These are phyloP conservation scores for Pterocles burchelli DNA, from an alignment of 2,113 vertebrate genomes.

Conservation along the genomic window DNA sequence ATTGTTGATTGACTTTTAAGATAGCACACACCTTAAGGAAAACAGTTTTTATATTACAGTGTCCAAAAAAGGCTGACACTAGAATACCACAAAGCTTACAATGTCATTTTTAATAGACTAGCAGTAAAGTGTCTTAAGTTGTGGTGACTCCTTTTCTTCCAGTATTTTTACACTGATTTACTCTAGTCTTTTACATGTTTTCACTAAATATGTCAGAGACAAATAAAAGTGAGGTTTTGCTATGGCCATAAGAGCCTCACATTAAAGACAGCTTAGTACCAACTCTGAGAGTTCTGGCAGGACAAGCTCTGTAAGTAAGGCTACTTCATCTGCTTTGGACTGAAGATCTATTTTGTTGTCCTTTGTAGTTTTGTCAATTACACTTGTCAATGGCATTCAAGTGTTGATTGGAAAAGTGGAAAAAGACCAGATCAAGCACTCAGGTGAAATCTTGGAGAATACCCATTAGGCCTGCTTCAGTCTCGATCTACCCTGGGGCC, in stretches of 20 bases:
- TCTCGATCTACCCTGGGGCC: too few relatives aligned
- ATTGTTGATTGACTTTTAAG: neutral
- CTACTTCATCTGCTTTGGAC: neutral
- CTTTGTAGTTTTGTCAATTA: neutral
- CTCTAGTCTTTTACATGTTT: neutral
- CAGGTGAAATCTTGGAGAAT: accelerated
- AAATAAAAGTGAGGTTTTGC: neutral
- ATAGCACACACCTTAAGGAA: neutral
- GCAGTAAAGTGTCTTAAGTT: neutral
- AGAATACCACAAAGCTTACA: neutral
- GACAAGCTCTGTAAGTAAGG: accelerated
- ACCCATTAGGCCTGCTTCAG: too few relatives aligned
- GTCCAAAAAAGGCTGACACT: neutral
- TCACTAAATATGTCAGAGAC: neutral
- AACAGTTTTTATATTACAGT: neutral
- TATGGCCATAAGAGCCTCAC: neutral
- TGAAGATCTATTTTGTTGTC: neutral
- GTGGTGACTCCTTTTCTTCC: neutral
- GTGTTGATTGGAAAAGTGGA: accelerated
- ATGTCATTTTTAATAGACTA: neutral
- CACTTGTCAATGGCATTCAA: neutral
- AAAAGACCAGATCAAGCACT: neutral
- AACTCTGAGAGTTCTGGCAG: neutral
- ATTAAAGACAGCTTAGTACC: neutral
- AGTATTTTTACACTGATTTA: neutral